Evolutionary conservation across 2,888 invertebrate species (phyloP).

Genomic region (Pterobdella sp.): DNA sequence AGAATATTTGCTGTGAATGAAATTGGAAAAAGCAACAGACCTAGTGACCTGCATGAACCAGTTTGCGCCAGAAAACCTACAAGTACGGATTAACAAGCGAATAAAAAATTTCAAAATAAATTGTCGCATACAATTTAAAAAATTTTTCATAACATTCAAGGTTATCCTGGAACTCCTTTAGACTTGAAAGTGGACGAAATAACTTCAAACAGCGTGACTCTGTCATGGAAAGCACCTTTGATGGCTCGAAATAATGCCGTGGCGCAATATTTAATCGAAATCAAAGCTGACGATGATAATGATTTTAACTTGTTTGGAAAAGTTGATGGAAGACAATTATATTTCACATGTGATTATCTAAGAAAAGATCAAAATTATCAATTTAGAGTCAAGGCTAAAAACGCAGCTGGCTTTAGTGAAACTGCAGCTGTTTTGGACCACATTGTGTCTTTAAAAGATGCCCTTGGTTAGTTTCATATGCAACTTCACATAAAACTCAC

Average conservation of each 20-base stretch:
- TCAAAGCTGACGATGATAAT: constrained; percentile 21
- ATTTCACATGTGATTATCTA: constrained; percentile 29
- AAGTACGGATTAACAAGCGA: constrained; percentile 42
- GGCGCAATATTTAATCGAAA: constrained; percentile 30
- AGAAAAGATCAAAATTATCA: constrained; percentile 56
- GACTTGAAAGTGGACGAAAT: constrained; percentile 26
- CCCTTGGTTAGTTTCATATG: constrained; percentile 12
- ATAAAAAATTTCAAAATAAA: background rate
- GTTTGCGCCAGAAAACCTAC: constrained; percentile 40
- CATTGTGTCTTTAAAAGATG: constrained; percentile 53
- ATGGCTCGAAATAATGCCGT: constrained; percentile 20
- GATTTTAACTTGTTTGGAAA: constrained; percentile 25
- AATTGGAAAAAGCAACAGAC: constrained; percentile 59
- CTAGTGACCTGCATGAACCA: constrained; percentile 36
- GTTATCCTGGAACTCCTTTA: constrained; percentile 29
- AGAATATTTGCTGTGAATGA: constrained; percentile 76
- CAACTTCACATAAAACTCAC: too few relatives aligned
- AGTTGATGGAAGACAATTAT: constrained; percentile 9
- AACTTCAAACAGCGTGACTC: constrained; percentile 22
- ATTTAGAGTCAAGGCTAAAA: constrained; percentile 75
- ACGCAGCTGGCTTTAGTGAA: constrained; percentile 63
- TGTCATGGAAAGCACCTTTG: constrained; percentile 29
- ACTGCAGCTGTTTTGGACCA: constrained; percentile 64
- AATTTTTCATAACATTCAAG: background rate
- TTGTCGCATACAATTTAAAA: background rate